These are phyloP conservation scores for Acanthoscelides obtectus DNA, from an alignment of 2,888 invertebrate species.

Conservation along the genomic window DNA sequence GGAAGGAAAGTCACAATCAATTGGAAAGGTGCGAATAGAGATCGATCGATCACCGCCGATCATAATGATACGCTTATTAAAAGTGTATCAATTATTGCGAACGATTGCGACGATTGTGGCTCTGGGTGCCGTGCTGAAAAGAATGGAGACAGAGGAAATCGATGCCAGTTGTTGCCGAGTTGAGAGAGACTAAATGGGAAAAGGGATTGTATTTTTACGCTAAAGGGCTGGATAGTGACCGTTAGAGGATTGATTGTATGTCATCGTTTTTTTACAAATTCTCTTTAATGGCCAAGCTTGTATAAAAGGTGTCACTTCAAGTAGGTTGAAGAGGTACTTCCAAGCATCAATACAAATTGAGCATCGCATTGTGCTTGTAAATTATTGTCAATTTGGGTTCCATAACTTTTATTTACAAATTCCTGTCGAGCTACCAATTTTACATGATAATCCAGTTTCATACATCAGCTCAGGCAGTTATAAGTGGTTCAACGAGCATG, in stretches of 20 bases:
- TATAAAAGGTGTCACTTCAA: too few species aligned
- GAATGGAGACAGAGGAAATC: neutral
- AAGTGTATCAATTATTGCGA: constrained; percentile 33
- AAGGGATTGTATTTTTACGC: neutral
- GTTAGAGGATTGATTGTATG: neutral
- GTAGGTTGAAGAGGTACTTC: too few species aligned
- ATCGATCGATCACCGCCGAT: constrained; percentile 34
- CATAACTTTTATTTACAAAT: too few species aligned
- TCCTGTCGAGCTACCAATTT: too few species aligned
- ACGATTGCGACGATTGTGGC: constrained; percentile 1
- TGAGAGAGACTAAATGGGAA: neutral
- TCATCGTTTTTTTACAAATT: too few species aligned
- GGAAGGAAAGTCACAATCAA: constrained; percentile 31
- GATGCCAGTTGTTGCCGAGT: neutral
- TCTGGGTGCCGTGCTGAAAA: constrained; percentile 12
- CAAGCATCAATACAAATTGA: too few species aligned
- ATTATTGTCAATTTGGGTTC: too few species aligned
- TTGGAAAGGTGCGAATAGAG: constrained; percentile 20
- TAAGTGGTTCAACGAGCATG: too few species aligned
- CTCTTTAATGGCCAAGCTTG: too few species aligned
- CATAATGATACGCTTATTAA: constrained; percentile 42
- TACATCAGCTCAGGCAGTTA: too few species aligned
- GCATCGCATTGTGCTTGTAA: too few species aligned
- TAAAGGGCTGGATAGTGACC: neutral
- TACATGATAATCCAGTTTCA: too few species aligned